phyloP scores from a whole-genome alignment of 2,888 invertebrate species.

The Argyresthia goedartella region DNA sequence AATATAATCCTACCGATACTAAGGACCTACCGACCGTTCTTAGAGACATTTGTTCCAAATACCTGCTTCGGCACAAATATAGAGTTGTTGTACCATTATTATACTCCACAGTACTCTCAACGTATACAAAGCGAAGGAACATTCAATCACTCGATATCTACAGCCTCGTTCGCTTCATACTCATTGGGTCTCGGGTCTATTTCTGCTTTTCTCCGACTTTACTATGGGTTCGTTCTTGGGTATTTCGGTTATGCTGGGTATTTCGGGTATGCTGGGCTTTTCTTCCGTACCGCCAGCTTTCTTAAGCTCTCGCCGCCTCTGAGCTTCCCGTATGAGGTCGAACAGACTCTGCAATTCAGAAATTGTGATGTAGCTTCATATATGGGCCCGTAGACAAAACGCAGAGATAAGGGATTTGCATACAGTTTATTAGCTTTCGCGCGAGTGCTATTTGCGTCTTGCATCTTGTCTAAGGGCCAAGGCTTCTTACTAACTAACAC shows the following conservation, averaged over 20 bases:
- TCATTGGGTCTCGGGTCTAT: conserved; percentile 54
- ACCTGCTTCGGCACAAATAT: no score
- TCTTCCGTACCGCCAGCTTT: conserved; percentile 24
- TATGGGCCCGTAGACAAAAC: background rate
- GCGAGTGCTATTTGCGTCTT: no score
- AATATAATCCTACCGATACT: no score
- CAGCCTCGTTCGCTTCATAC: conserved; percentile 6
- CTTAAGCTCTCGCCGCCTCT: conserved; percentile 49
- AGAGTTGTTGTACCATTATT: no score
- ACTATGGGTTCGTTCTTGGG: conserved; percentile 42
- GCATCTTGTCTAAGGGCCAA: no score
- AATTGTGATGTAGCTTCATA: background rate
- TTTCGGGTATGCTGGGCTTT: conserved; percentile 25
- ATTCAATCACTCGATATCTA: conserved; percentile 11
- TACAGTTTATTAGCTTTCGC: no score
- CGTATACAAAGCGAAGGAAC: no score
- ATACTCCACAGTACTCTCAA: no score
- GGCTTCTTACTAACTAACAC: no score
- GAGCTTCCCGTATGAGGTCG: conserved; percentile 57
- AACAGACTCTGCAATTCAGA: conserved; percentile 48
- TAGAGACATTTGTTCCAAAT: no score
- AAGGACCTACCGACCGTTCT: no score
- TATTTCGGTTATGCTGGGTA: conserved; percentile 27
- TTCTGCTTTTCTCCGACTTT: conserved; percentile 18
- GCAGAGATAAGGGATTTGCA: no score